phyloP scores from a whole-genome alignment of 2,888 invertebrate genomes.

The Scotopteryx bipunctaria region DNA sequence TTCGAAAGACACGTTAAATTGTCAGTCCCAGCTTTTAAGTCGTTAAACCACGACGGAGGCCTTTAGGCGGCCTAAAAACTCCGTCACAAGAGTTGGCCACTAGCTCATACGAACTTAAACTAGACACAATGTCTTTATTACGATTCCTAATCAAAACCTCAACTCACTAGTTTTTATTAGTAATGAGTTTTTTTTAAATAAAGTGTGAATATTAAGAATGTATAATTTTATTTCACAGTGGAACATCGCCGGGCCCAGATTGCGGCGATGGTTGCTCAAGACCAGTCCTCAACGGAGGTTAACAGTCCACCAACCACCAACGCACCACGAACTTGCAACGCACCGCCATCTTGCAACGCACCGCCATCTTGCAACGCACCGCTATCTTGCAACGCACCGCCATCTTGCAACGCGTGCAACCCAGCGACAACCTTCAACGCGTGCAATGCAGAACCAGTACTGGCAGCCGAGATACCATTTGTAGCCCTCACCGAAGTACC shows the following conservation, averaged over 20 bases:
- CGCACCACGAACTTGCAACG: background rate
- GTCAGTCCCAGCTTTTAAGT: no score
- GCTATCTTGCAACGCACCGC: no score
- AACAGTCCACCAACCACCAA: background rate
- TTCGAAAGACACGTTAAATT: no score
- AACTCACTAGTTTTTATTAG: no score
- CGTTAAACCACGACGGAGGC: no score
- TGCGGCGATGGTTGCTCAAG: slow-evolving; percentile 15
- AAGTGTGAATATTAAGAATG: no score
- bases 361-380: background rate
- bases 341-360: background rate
- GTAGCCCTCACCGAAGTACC: slow-evolving; percentile 9
- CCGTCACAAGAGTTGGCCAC: no score
- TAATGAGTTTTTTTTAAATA: background rate
- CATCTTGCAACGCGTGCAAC: background rate
- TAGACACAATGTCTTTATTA: no score
- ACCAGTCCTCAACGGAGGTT: background rate
- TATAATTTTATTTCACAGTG: slow-evolving; percentile 10
- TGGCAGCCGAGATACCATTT: background rate
- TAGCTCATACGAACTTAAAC: no score
- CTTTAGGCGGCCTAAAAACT: no score
- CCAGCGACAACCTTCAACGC: background rate
- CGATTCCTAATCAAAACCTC: no score
- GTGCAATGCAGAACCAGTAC: slow-evolving; percentile 7
- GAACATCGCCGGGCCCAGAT: slow-evolving; percentile 13